phyloP scores from a whole-genome alignment of 2,888 invertebrate species.

The Stenodera caucasica region DNA sequence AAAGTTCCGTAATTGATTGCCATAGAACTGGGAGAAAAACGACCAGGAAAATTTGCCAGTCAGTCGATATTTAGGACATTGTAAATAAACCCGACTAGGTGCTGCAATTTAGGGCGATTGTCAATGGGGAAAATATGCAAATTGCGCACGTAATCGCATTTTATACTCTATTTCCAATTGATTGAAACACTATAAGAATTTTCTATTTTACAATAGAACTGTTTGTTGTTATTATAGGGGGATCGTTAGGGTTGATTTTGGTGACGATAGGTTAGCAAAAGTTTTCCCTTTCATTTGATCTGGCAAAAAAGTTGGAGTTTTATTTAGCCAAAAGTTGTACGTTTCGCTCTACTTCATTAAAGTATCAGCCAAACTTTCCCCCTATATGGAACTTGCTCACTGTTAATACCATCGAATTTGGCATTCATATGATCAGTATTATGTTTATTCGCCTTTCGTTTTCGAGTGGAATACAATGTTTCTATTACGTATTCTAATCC shows the following conservation, averaged over 20 bases:
- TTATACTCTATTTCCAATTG: neutral
- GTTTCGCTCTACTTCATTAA: neutral
- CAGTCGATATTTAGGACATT: constrained; percentile 3
- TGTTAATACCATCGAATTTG: neutral
- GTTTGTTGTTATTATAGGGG: too few species aligned
- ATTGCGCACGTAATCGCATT: constrained; percentile 2
- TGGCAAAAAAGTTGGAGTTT: neutral
- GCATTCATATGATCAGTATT: neutral
- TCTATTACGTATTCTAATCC: neutral
- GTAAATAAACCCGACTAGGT: neutral
- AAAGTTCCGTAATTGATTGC: neutral
- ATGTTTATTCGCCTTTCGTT: neutral
- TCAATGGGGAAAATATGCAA: constrained; percentile 5
- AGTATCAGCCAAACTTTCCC: neutral
- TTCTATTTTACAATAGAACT: too few species aligned
- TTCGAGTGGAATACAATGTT: neutral
- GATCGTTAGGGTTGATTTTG: neutral
- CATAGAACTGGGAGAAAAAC: neutral
- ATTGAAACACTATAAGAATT: too few species aligned
- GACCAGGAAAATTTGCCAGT: neutral
- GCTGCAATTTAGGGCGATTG: constrained; percentile 4
- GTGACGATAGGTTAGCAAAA: neutral
- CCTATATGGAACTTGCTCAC: neutral
- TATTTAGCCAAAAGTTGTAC: neutral
- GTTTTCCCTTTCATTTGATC: neutral